Percentiles rank a stretch among this genome's conserved stretches.
These are phyloP conservation scores for Myotis vivesi DNA, from an alignment of 2,797 vertebrate species.

Conservation along the genomic window DNA sequence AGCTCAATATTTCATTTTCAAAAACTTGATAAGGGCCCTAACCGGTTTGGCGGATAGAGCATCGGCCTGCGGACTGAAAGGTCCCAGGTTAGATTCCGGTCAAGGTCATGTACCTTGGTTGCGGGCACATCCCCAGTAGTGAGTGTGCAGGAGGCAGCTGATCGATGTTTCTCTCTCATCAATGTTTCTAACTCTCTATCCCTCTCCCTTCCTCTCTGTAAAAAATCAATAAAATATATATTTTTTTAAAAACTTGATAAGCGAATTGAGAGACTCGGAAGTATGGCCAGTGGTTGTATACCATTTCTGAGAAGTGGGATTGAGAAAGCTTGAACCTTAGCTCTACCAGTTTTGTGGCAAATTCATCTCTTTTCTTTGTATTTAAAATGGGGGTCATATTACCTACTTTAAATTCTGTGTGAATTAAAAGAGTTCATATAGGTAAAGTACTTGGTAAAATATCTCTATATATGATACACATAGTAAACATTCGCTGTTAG, in stretches of 20 bases:
- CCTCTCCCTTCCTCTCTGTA: no score
- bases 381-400: neutral
- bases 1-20: neutral
- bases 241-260: neutral
- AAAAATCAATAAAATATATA: no score
- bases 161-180: no score
- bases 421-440: neutral
- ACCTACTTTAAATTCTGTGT: neutral
- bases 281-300: neutral
- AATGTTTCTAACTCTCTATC: no score
- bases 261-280: neutral
- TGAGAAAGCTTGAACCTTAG: neutral
- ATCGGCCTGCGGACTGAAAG: no score
- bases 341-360: neutral
- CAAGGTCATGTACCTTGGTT: no score
- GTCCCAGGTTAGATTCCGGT: no score
- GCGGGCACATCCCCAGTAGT: no score
- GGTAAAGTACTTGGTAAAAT: conserved; percentile 4
- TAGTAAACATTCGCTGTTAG: neutral
- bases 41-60: no score
- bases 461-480: neutral
- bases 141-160: no score
- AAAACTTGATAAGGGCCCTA: neutral
- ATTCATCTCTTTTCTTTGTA: neutral
- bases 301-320: neutral